Evolutionary conservation across 2,888 invertebrate genomes (phyloP).

Genomic region (Drosophila yooni): DNA sequence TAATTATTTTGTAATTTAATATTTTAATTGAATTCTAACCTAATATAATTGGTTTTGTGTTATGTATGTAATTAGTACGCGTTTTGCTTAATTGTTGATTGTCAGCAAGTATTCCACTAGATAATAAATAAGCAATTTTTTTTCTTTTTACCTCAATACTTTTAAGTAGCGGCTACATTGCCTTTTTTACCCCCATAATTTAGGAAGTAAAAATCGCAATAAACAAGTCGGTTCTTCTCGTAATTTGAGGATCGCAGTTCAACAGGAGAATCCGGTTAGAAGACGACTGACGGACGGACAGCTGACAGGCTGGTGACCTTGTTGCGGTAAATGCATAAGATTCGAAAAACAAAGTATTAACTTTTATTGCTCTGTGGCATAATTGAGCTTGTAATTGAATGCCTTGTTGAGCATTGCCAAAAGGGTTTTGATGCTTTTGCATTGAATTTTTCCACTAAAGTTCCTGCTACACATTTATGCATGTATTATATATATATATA

Average conservation of each 20-base stretch:
- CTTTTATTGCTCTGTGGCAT: constrained; percentile 15
- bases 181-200: neutral
- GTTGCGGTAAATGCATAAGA: neutral
- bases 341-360: neutral
- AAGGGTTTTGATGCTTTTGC: neutral
- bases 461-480: constrained; percentile 14
- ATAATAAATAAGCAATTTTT: constrained; percentile 9
- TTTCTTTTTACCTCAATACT: neutral
- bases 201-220: constrained; percentile 22
- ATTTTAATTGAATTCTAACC: neutral
- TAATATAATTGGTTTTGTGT: neutral
- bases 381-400: constrained; percentile 33
- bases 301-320: constrained; percentile 10
- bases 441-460: constrained; percentile 18
- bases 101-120: neutral
- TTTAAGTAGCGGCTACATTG: neutral
- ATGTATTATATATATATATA: neutral
- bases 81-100: neutral
- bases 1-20: neutral
- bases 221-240: constrained; percentile 1
- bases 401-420: constrained; percentile 15
- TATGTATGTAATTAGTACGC: neutral
- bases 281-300: neutral
- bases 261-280: constrained; percentile 8
- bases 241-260: constrained; percentile 15